Base-by-base conservation (phyloP, 1,140 invertebrate genomes). In the Amyelois transitella region DNA sequence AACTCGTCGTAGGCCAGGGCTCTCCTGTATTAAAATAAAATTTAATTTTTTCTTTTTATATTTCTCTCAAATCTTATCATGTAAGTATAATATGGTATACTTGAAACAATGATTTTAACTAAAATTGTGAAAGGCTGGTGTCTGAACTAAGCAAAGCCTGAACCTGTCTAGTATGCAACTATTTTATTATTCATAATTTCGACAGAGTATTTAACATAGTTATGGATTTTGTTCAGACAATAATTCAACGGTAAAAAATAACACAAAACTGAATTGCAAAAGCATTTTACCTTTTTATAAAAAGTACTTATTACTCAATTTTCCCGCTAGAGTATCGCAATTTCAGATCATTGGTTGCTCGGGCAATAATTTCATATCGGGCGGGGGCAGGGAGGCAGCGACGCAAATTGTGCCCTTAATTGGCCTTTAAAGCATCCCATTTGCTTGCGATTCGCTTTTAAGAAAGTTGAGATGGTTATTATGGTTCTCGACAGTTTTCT, bases 351-450 rank as follows among this genome's bases (percentile, higher is more conserved):
- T 21, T n/a, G 45, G 45, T 21, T 19, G 18, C 19, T 48, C 45
- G 43, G 60, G 65, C 72, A 81, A 79, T 82, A 81, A 84, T 84
- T 79, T 73, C 67, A 75, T 80, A 78, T 75, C 54, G 67, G 57
- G 58, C 52, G 58, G 44, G 60, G 21, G 53, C 52, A 58, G 53
- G 56, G 24, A 43, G 61, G 59, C 32, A 38, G 66, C 55, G 65
- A 63, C 53, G 72, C 67, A 81, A 82, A 81, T 84, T 79, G 74
- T 66, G 51, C 52, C 55, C 58, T 82, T 82, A 82, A 82, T 82
- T 77, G 58, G 79, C 81, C 82, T 82, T 82, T 77, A 82, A 77
- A 75, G 47, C 57, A 60, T 68, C 71, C 69, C 69, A 73, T 72
- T 75, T 73, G 64, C 75, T 75, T 67, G 61, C 72, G 71, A 69